Evolutionary conservation across 92 coral and sea anemone species (phyloP), one percentile per base, ranked within the genome.

Genomic region (Siderastrea siderea): DNA sequence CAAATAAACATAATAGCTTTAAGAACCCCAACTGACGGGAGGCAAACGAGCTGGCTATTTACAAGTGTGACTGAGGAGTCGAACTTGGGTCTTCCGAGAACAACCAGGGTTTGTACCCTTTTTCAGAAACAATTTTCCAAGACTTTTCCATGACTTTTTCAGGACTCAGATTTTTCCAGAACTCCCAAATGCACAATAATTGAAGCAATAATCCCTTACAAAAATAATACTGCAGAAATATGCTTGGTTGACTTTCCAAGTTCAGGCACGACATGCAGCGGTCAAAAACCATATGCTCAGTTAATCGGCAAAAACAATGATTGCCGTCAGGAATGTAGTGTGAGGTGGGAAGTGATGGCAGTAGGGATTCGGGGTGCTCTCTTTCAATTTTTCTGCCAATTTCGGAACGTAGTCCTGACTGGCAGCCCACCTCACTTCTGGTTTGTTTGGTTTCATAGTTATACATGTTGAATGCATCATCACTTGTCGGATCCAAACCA

Each of bases 331-430:
- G 81, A 13, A 84, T 66, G 72, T 44, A 86, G 47, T 66, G 19
- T 6, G 71, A 17, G 2, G 87, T 87, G 47, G 85, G 86, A 44
- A 79, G 44, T 2, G 74, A 26, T 80, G 84, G 82, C 4, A 86
- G 57, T 6, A 90, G 80, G 3, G 87, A 86, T 19, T 90, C 82
- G 9, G 90, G 90, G 6, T 85, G 93, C 75, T 90, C 38, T 26
- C 91, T 49, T 47, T 76, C 84, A 79, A 91, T 87, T 65, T 47
- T 11, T 15, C 88, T 48, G 17, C 77, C 75, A 45, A 81, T 17
- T 71, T 78, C 91, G n/a, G 91, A 91, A 26, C 93, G 75, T 6
- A 91, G 47, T 49, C 91, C 94, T 52, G 84, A 72, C 6, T 19
- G 47, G 49, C 52, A 2, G 48, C 84, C 90, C 75, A 86, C 88